These are phyloP conservation scores for Anabas testudineus DNA, from an alignment of 2,797 vertebrate genomes.

Conservation along the genomic window DNA sequence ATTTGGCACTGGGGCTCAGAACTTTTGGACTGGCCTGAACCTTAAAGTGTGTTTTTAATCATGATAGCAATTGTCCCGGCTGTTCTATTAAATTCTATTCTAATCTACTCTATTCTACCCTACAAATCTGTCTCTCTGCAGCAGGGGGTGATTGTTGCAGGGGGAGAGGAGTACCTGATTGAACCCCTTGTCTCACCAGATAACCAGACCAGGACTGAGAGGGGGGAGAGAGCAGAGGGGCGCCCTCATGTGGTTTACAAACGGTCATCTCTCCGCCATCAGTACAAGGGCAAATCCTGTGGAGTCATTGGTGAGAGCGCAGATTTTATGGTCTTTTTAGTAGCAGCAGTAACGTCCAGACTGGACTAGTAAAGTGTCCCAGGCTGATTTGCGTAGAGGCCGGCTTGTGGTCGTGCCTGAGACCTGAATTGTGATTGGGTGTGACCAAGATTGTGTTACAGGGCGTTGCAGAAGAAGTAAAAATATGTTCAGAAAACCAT, in stretches of 20 bases:
- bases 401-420: conserved; percentile 53
- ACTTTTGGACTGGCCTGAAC: neutral
- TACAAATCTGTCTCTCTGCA: conserved; percentile 77
- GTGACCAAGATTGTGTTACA: conserved; percentile 51
- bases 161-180: conserved; percentile 97
- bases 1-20: neutral
- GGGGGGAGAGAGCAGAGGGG: conserved; percentile 84
- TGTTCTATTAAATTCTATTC: conserved; percentile 21
- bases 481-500: conserved; percentile 47
- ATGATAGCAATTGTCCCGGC: conserved; percentile 35
- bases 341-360: conserved; percentile 28
- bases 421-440: conserved; percentile 49
- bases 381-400: conserved; percentile 29
- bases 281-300: conserved; percentile 96
- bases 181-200: conserved; percentile 90
- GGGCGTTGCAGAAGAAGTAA: conserved; percentile 57
- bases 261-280: conserved; percentile 94
- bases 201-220: conserved; percentile 81
- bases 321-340: conserved; percentile 39
- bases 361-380: conserved; percentile 20
- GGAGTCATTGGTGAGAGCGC: conserved; percentile 93
- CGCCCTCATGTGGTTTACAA: conserved; percentile 98
- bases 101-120: conserved; percentile 45
- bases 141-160: conserved; percentile 97
- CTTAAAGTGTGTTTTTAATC: conserved; percentile 36